Percentiles rank a stretch among this genome's conserved stretches.
These are phyloP conservation scores for Dolomedes plantarius DNA, from an alignment of 2,888 invertebrate species.

Conservation along the genomic window DNA sequence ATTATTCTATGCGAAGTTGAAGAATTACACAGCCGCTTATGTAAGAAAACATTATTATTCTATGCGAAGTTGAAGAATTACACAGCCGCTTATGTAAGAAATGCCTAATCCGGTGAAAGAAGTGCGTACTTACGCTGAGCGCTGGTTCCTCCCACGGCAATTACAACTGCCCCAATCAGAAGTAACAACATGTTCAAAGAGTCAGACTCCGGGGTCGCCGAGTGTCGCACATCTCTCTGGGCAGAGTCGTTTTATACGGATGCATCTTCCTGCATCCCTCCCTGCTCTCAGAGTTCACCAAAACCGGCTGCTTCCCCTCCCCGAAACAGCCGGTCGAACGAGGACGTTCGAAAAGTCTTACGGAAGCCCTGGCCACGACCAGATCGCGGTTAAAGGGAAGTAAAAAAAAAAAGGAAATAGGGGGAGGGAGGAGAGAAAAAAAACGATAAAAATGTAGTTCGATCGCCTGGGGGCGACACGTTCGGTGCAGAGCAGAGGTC, in stretches of 20 bases:
- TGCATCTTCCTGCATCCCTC: neutral
- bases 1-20: no score
- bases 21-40: no score
- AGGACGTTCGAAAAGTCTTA: neutral
- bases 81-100: no score
- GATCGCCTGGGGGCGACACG: neutral
- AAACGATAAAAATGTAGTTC: neutral
- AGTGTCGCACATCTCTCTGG: neutral
- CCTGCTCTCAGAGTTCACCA: neutral
- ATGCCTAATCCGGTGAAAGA: no score
- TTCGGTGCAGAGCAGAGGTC: neutral
- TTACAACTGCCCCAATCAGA: neutral
- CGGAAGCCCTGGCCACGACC: neutral
- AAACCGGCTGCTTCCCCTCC: neutral
- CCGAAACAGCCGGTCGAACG: neutral
- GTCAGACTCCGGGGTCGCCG: neutral
- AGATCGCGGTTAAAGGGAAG: neutral
- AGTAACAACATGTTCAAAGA: conserved; percentile 8
- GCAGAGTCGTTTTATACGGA: neutral
- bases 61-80: no score
- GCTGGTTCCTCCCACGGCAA: neutral
- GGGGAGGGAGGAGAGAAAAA: neutral
- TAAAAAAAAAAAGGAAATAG: neutral
- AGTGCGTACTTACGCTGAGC: neutral
- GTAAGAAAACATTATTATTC: no score